Base-by-base conservation (phyloP, 2,888 invertebrate species). In the Orchesella flavescens region DNA sequence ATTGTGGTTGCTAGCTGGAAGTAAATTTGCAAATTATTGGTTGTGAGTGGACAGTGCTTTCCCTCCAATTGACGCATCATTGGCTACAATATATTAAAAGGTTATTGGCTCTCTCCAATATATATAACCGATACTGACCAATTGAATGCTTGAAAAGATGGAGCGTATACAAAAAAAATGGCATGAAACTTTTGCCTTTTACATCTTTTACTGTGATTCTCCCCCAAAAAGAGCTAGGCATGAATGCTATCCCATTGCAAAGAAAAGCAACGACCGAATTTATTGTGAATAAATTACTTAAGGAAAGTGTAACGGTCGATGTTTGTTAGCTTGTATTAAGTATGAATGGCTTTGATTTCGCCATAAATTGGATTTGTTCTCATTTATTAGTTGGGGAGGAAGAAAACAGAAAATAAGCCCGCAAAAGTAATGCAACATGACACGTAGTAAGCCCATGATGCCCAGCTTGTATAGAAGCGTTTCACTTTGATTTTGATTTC, bases 1-100 rank as follows among this genome's bases (percentile, higher is more conserved):
- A 13, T 17, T 10, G 57, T 57, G 10, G 19, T 57, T 19, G 57
- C 19, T 17, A 19, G 2, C 19, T 57, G 10, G 19, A 44, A 65
- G n/a, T 34, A 43, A 65, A 65, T 57, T 71, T 53, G 19, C 43
- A 65, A 43, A 19, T 63, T n/a, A 21, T 46, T 46, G 65, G 24
- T 44, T 73, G 23, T 75, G 73, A 80, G 73, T 80, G 80, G 80
- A 73, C 73, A 66, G 57, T 73, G 80, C 55, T 80, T 80, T 80
- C 80, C 80, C 80, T 80, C 80, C 80, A 80, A 72, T 57, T 59
- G 57, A 57, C 44, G 72, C 53, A 23, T 59, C 57, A 72, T 57
- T 72, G 57, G 72, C 19, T 49, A 49, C 12, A 15, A 12, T n/a
- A 49, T n/a, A n/a, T 49, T 49, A n/a, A 1, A n/a, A 49, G 49